Base-by-base conservation (phyloP, 1,140 invertebrate genomes). In the Apis florea region DNA sequence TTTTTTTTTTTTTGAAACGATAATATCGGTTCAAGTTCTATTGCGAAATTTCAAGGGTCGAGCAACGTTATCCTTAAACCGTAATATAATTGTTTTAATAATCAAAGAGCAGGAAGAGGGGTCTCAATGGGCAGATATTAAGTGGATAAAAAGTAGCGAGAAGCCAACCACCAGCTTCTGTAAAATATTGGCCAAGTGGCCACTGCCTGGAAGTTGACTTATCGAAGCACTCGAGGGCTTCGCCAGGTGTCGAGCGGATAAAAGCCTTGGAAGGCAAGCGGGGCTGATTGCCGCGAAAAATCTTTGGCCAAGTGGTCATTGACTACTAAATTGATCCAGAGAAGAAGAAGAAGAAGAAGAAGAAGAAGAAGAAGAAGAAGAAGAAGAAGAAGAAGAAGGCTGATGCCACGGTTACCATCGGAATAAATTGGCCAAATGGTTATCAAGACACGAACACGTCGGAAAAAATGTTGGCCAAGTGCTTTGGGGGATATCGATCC, bases 101-200 rank as follows among this genome's bases (percentile, higher is more conserved):
- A 67, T 49, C 40, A n/a, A 5, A 3, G 67, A 24, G 11, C 13
- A 8, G 19, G 6, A 6, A 49, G 40, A n/a, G n/a, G 12, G 31
- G 31, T 40, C 66, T 68, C n/a, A 24, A n/a, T 12, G 11, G 47
- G 47, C 17, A 47, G 31, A 40, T 40, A 40, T 51, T 26, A 51
- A 69, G 47, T 69, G 67, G 47, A 26, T 51, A 53, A 70, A 70
- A 51, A n/a, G 24, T 17, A 2, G 49, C 17, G 68, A 26, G 68
- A 70, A 68, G n/a, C 12, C 66, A 40, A 49, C 26, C 49, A 47
- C 47, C 67, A 51, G n/a, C 67, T 15, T 69, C 26, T 15, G 21
- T n/a, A 12, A 70, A 70, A 70, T 70, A 70, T 70, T 70, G 47
- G 68, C 68, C 47, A 49, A 70, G 49, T 53, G 47, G 67, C 67